phyloP scores from a whole-genome alignment of 2,888 invertebrate species.

The Liodrosophila aerea region DNA sequence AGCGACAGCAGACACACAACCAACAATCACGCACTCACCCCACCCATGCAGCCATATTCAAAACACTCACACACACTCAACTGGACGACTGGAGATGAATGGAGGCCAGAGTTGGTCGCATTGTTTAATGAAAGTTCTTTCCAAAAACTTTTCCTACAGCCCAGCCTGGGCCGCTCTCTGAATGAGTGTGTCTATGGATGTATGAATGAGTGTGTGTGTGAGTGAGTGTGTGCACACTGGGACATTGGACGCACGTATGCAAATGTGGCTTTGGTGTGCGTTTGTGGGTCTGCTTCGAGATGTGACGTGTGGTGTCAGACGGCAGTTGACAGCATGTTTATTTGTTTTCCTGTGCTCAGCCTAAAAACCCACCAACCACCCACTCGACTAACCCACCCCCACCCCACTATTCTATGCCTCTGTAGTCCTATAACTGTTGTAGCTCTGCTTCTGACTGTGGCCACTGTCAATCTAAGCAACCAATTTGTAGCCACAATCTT shows the following conservation, averaged over 20 bases:
- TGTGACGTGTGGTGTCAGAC: slow-evolving; percentile 73
- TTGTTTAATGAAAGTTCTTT: slow-evolving; percentile 77
- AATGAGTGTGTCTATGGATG: slow-evolving; percentile 12
- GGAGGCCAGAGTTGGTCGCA: slow-evolving; percentile 62
- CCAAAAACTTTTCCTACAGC: slow-evolving; percentile 68
- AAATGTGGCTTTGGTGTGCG: slow-evolving; percentile 46
- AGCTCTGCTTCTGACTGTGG: slow-evolving; percentile 16
- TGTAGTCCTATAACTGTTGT: neutral
- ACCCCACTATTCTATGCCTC: neutral
- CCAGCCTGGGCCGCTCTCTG: slow-evolving; percentile 27
- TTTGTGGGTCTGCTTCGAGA: slow-evolving; percentile 25
- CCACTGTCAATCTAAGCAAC: slow-evolving; percentile 46
- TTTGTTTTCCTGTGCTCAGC: slow-evolving; percentile 63
- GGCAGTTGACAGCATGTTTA: slow-evolving; percentile 78
- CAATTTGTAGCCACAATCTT: slow-evolving; percentile 18
- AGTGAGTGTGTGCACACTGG: slow-evolving; percentile 35
- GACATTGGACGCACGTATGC: slow-evolving; percentile 61
- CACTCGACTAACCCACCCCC: neutral
- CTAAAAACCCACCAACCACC: neutral
- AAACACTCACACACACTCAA: slow-evolving; percentile 10
- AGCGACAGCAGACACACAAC: slow-evolving; percentile 36
- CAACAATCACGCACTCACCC: slow-evolving; percentile 41
- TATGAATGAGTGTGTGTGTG: slow-evolving; percentile 12
- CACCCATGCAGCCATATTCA: slow-evolving; percentile 19
- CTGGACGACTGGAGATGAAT: slow-evolving; percentile 56